Conservation (phyloP, 2,113 vertebrate genomes). For the Smithornis capensis region DNA sequence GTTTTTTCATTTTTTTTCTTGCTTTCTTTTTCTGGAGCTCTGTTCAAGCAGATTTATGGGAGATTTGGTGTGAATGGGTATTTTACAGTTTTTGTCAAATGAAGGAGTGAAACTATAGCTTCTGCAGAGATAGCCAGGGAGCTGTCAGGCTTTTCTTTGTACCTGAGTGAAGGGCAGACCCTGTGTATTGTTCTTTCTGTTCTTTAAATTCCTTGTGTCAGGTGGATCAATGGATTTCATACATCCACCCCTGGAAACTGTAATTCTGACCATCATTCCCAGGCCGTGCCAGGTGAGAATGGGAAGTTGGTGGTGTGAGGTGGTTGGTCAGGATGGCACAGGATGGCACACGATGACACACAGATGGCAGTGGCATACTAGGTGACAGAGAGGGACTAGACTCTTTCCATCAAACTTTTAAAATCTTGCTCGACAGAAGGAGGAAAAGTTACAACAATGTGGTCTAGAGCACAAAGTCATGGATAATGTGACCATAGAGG, state of each 20-base stretch:
- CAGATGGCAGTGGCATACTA: not conserved
- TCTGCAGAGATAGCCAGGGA: not conserved
- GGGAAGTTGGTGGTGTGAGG: not conserved
- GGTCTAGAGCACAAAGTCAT: not conserved
- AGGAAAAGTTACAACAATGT: not conserved
- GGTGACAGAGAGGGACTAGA: not conserved
- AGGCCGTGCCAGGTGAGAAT: too few relatives aligned
- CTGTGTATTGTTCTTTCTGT: not conserved
- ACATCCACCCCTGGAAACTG: fast-evolving
- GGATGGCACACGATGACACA: not conserved
- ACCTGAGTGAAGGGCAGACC: not conserved
- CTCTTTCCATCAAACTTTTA: not conserved
- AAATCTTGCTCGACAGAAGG: not conserved
- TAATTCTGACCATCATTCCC: fast-evolving
- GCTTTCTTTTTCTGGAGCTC: not conserved
- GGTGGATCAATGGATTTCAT: not conserved
- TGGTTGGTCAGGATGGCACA: not conserved
- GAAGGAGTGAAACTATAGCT: not conserved
- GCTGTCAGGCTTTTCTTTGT: not conserved
- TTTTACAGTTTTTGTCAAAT: not conserved
- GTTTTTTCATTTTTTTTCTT: not conserved
- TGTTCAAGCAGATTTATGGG: not conserved
- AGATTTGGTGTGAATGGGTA: not conserved
- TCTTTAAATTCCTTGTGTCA: not conserved
- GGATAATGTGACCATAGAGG: not conserved